Evolutionary conservation across 2,113 vertebrate genomes (phyloP).

Genomic region (Coreoperca whiteheadi): DNA sequence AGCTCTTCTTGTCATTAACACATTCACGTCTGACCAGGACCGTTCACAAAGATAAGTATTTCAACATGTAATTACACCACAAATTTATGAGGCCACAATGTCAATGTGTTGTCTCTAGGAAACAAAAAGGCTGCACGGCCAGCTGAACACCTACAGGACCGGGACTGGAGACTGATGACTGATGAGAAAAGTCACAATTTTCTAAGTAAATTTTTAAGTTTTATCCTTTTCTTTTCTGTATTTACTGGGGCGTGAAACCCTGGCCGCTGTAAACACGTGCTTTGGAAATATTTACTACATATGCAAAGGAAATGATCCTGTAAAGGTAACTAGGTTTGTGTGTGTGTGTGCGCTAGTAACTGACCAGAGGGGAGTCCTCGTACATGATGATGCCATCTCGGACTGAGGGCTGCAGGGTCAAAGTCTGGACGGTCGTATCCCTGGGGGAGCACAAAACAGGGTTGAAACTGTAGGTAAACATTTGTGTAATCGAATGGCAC

Average conservation of each 20-base stretch:
- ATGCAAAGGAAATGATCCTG: neutral
- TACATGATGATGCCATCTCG: conserved; percentile 93
- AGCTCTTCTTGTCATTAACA: too few relatives aligned
- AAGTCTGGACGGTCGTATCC: conserved; percentile 96
- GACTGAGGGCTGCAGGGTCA: conserved; percentile 96
- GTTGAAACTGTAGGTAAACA: neutral
- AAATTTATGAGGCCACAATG: neutral
- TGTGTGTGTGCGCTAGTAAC: conserved; percentile 19
- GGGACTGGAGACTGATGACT: neutral
- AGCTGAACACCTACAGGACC: neutral
- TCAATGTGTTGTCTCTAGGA: neutral
- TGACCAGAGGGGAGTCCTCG: conserved; percentile 94
- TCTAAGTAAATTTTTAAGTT: neutral
- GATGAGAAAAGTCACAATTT: neutral
- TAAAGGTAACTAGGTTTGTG: neutral
- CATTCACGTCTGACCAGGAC: too few relatives aligned
- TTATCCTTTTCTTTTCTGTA: neutral
- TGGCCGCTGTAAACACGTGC: too few relatives aligned
- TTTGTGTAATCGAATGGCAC: neutral
- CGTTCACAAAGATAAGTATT: neutral
- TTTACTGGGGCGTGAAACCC: neutral
- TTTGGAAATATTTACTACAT: neutral
- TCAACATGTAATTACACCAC: neutral
- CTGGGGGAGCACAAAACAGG: conserved; percentile 74
- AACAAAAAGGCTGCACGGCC: neutral